phyloP scores from a whole-genome alignment of 2,888 invertebrate species.

The Sicus ferrugineus region DNA sequence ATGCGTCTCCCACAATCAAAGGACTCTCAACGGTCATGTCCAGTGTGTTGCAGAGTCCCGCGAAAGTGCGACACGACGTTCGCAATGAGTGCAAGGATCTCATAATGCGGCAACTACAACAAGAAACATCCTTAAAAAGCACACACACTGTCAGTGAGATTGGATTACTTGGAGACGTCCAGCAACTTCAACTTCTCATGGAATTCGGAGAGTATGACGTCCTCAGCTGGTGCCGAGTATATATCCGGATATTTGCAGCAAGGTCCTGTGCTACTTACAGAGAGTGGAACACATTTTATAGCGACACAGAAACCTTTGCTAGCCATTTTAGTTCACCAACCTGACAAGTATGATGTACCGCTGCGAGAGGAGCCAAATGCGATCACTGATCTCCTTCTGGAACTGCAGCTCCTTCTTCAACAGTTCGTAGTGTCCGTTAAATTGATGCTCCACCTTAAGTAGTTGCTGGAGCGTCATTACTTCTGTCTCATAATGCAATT shows the following conservation, averaged over 20 bases:
- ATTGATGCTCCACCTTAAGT: conserved; percentile 48
- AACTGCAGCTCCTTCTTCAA: conserved; percentile 47
- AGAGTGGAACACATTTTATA: not conserved
- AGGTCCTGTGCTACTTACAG: conserved; percentile 45
- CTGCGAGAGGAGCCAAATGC: conserved; percentile 57
- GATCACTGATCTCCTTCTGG: conserved; percentile 49
- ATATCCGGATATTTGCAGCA: conserved; percentile 54
- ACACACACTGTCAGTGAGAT: not conserved
- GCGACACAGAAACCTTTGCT: not conserved
- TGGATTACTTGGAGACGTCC: conserved; percentile 48
- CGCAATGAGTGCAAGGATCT: conserved; percentile 42
- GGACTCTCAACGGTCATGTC: conserved; percentile 47
- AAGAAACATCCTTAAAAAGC: not conserved
- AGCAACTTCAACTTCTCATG: conserved; percentile 50
- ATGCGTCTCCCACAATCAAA: conserved; percentile 51
- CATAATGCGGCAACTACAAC: conserved; percentile 41
- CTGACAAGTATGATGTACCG: conserved; percentile 50
- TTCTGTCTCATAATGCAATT: conserved; percentile 44
- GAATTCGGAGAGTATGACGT: conserved; percentile 53
- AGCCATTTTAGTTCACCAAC: conserved; percentile 8
- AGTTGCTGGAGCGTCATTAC: conserved; percentile 44
- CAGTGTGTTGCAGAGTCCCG: conserved; percentile 45
- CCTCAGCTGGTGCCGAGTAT: conserved; percentile 52
- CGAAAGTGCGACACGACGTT: conserved; percentile 45
- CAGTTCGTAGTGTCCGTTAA: conserved; percentile 43